Evolutionary conservation across 2,888 invertebrate species (phyloP), one percentile per base, ranked within the genome.

Genomic region (Catocala nupta): DNA sequence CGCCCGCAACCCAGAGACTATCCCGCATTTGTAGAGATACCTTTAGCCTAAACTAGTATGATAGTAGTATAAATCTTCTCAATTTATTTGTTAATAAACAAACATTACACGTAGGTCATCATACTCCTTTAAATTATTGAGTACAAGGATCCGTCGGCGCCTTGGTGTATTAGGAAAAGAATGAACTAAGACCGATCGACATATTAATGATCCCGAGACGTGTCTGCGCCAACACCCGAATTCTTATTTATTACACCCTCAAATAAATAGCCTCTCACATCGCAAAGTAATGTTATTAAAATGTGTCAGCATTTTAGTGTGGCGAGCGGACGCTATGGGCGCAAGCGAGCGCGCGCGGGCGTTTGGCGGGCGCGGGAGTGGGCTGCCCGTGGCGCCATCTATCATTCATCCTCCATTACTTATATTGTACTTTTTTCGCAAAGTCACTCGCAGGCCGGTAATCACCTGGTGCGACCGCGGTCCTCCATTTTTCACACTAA

Each of bases 341-440:
- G 51, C 62, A 72, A 67, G 75, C 65, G 75, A 62, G 77, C 81
- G 81, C 76, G 81, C 82, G 85, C 81, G 83, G 75, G 76, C 77
- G 81, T 77, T 80, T 65, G 74, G 78, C 80, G 81, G 75, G 70
- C 71, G 80, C 81, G 84, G 73, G 80, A 80, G 83, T 81, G 83
- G 81, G 77, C 75, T 67, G 78, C 84, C 81, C 82, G 84, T 80
- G 76, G 81, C 87, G 90, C 92, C 90, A 93, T 94, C 92, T 93
- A 94, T 94, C 94, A 94, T 93, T 91, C 92, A 93, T 93, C 92
- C 92, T 92, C 94, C 93, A 94, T 94, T 94, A 94, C 94, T 93
- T 93, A 94, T 93, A 93, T 93, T 94, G 93, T 94, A 91, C 90
- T 93, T 93, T 93, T 92, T 93, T 92, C 84, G 94, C 93, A 88